phyloP scores from a whole-genome alignment of 1,140 invertebrate species.

The Drosophila fuyamai region DNA sequence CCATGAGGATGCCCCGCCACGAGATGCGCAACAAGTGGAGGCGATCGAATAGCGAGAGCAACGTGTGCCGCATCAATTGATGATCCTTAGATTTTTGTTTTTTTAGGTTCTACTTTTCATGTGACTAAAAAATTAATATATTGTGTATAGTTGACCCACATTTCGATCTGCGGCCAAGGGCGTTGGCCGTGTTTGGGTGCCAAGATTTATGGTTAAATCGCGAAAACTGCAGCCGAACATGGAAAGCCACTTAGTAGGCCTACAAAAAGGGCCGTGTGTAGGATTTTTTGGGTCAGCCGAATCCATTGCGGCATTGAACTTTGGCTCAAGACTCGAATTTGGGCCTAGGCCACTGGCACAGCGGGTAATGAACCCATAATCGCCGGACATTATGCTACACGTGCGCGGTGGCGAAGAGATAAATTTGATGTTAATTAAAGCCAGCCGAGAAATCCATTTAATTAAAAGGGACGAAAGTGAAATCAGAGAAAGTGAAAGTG shows the following conservation, averaged over 20 bases:
- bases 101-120: neutral
- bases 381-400: constrained; percentile 68
- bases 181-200: constrained; percentile 38
- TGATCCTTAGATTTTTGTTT: neutral
- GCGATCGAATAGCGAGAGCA: constrained; percentile 16
- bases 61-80: constrained; percentile 45
- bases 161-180: constrained; percentile 24
- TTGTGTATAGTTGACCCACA: constrained; percentile 37
- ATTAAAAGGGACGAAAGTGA: constrained; percentile 71
- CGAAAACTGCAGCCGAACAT: constrained; percentile 75
- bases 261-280: constrained; percentile 17
- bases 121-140: constrained; percentile 13
- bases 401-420: constrained; percentile 69
- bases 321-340: constrained; percentile 21
- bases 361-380: constrained; percentile 79
- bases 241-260: constrained; percentile 73
- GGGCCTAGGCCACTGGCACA: constrained; percentile 48
- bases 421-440: constrained; percentile 80
- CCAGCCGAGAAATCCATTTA: constrained; percentile 63
- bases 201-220: constrained; percentile 61
- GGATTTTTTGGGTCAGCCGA: constrained; percentile 53
- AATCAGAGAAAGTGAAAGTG: constrained; percentile 58
- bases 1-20: neutral
- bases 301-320: constrained; percentile 25
- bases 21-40: neutral